These are phyloP conservation scores for Lepisosteus osseus DNA, from an alignment of 2,113 vertebrate genomes.

Conservation along the genomic window DNA sequence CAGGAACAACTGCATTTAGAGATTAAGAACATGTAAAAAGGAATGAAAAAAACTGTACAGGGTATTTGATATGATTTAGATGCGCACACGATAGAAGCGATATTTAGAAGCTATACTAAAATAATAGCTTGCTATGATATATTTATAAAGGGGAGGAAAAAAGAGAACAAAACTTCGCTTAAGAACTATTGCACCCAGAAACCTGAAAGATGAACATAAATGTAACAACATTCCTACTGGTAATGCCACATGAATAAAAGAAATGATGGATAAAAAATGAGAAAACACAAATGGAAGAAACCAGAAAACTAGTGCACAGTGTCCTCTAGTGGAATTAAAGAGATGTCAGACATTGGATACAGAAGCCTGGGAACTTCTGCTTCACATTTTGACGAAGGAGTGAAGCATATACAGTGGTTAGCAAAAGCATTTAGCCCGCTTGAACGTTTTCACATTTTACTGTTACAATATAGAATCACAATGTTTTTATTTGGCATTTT, in stretches of 20 bases:
- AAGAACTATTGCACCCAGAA: conserved; percentile 13
- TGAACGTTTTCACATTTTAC: too few relatives aligned
- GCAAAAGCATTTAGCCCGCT: too few relatives aligned
- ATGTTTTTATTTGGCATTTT: too few relatives aligned
- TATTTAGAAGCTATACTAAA: conserved; percentile 14
- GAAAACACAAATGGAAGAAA: not conserved
- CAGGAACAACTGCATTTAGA: too few relatives aligned
- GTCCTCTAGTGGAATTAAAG: conserved; percentile 15
- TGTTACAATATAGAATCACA: too few relatives aligned
- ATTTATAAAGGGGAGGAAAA: conserved; percentile 12
- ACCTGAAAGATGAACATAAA: conserved; percentile 21
- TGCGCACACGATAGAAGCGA: conserved; percentile 6
- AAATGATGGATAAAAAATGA: not conserved
- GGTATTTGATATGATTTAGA: conserved; percentile 1
- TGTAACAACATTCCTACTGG: conserved; percentile 16
- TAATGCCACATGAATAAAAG: conserved; percentile 20
- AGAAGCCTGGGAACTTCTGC: too few relatives aligned
- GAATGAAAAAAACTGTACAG: not conserved
- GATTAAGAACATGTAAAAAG: too few relatives aligned
- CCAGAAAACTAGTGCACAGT: not conserved
- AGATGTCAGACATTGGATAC: too few relatives aligned
- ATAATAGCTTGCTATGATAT: conserved; percentile 9
- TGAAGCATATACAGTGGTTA: too few relatives aligned
- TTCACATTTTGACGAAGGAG: too few relatives aligned
- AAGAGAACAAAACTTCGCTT: conserved; percentile 1